Base-by-base conservation (phyloP, 2,888 invertebrate genomes). In the Eupithecia dodoneata region DNA sequence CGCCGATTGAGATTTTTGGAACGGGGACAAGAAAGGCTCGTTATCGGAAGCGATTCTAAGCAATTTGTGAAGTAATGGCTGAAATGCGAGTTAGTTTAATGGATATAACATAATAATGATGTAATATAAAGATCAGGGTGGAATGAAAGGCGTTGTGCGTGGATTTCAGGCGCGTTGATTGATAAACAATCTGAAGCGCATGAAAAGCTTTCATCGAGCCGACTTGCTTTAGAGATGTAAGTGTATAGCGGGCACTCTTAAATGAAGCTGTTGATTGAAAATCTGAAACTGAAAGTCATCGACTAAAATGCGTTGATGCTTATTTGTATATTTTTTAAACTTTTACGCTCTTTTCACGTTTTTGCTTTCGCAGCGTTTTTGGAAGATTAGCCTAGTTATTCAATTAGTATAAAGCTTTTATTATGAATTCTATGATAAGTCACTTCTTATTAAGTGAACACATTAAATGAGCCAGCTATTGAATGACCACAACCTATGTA, bases 41-140 rank as follows among this genome's bases (percentile, higher is more conserved):
- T 72, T 73, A 76, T 78, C 45, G 76, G 78, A 76, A 74, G 72
- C 74, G 65, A 79, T 76, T 74, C 71, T 59, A 44, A 70, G 74
- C 73, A 71, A 76, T 72, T 47, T 71, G 44, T n/a, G 69, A 72
- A 70, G 55, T 78, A 42, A 78, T 74, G 65, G 65, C 55, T 52
- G 69, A 74, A 78, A 76, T 76, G 74, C 69, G 69, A 72, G 74
- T 74, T 78, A 63, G 55, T 72, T 49, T 69, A 72, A 44, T 63
- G 41, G 55, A 70, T 15, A 30, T 30, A 30, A 30, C 30, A 1
- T 30, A 30, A 30, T 30, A 30, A 30, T 30, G 30, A 30, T 30
- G 30, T 30, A 67, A 59, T 59, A 59, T 65, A n/a, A 65, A 73
- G 30, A 76, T 67, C 41, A 45, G 52, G 13, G 59, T 67, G 65